phyloP scores from a whole-genome alignment of 2,797 vertebrate species.

The Ctenopoma multispine region DNA sequence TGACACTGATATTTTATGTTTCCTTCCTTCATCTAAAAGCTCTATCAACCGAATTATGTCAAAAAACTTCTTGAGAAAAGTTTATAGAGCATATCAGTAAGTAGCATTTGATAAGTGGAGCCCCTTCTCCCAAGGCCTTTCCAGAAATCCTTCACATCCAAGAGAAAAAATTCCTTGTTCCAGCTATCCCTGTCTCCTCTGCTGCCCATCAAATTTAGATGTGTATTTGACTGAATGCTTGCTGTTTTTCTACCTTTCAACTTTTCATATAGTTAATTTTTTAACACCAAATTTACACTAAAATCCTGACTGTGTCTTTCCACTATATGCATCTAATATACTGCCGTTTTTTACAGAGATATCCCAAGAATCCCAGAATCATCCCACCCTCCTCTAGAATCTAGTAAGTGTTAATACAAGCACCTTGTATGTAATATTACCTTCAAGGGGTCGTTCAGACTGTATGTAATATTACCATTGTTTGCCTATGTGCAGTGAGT shows the following conservation, averaged over 20 bases:
- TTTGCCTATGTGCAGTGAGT: not conserved
- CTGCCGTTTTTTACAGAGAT: slow-evolving; percentile 85
- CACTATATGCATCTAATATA: not conserved
- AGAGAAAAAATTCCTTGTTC: slow-evolving; percentile 15
- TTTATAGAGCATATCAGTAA: slow-evolving; percentile 92
- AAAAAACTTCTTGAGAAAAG: slow-evolving; percentile 91
- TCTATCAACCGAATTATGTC: slow-evolving; percentile 87
- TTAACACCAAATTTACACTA: slow-evolving; percentile 38
- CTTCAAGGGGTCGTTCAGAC: too few species aligned
- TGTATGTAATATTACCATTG: not conserved
- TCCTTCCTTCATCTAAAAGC: slow-evolving; percentile 83
- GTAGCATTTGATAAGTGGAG: slow-evolving; percentile 73
- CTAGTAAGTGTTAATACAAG: slow-evolving; percentile 88
- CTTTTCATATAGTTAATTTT: slow-evolving; percentile 37
- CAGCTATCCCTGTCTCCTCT: slow-evolving; percentile 29
- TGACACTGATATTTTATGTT: slow-evolving; percentile 55
- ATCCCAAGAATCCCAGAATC: slow-evolving; percentile 97
- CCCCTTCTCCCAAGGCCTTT: slow-evolving; percentile 44
- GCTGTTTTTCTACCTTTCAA: slow-evolving; percentile 18
- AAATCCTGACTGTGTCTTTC: slow-evolving; percentile 23
- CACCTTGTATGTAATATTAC: not conserved
- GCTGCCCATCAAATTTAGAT: slow-evolving; percentile 25
- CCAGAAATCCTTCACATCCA: slow-evolving; percentile 47
- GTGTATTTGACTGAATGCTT: slow-evolving; percentile 26
- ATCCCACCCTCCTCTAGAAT: slow-evolving; percentile 96